Conservation (phyloP, 2,888 invertebrate genomes). For the Atethmia centrago region DNA sequence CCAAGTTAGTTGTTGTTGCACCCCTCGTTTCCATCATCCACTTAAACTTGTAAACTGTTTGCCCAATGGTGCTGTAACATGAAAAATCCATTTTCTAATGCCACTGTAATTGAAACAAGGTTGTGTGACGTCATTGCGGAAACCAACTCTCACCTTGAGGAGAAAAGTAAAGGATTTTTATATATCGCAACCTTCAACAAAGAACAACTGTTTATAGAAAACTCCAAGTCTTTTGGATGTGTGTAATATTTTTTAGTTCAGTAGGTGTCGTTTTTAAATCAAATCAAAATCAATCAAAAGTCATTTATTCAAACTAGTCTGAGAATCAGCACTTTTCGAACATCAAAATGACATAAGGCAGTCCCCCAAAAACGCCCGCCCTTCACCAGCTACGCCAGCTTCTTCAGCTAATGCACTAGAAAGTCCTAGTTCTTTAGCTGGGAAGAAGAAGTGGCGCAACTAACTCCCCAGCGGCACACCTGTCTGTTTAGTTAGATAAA, state of each 20-base stretch:
- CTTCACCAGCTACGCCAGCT: too few species aligned
- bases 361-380: too few species aligned
- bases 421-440: too few species aligned
- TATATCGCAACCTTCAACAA: constrained; percentile 54
- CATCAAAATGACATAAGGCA: too few species aligned
- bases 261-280: constrained; percentile 9
- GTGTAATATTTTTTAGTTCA: constrained; percentile 23
- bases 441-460: too few species aligned
- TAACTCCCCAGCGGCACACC: too few species aligned
- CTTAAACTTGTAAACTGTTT: constrained; percentile 27
- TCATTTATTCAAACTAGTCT: too few species aligned
- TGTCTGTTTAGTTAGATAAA: too few species aligned
- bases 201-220: constrained; percentile 57
- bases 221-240: constrained; percentile 43
- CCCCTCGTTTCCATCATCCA: neutral
- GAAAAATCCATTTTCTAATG: constrained; percentile 48
- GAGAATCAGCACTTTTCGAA: too few species aligned
- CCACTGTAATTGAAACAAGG: constrained; percentile 11
- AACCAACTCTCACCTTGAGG: constrained; percentile 32
- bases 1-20: neutral
- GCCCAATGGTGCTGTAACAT: constrained; percentile 14
- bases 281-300: too few species aligned
- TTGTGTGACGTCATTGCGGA: constrained; percentile 32
- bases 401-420: too few species aligned
- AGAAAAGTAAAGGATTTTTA: constrained; percentile 44